Evolutionary conservation across 1,140 invertebrate genomes (phyloP).

Genomic region (Schlechtendalia chinensis): DNA sequence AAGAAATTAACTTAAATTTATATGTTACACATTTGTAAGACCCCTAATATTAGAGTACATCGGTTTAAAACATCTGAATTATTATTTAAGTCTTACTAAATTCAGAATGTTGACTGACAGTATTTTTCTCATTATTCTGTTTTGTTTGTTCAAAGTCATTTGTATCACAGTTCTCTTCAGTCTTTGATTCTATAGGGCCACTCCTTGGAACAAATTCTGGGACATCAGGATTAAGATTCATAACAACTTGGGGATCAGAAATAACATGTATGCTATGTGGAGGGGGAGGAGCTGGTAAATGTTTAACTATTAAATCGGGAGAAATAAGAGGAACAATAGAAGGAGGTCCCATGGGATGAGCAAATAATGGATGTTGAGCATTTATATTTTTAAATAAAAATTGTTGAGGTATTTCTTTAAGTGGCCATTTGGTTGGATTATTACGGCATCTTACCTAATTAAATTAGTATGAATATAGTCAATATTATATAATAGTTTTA

Average conservation of each 20-base stretch:
- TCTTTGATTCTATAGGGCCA: slow-evolving; percentile 26
- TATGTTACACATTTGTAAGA: too few species aligned
- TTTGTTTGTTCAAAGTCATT: slow-evolving; percentile 51
- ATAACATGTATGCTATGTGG: slow-evolving; percentile 59
- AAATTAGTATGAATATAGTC: background rate
- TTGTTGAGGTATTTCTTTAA: slow-evolving; percentile 46
- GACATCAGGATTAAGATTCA: slow-evolving; percentile 78
- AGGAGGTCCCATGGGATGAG: slow-evolving; percentile 53
- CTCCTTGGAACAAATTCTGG: slow-evolving; percentile 74
- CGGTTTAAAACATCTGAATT: too few species aligned
- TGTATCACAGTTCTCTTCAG: slow-evolving; percentile 44
- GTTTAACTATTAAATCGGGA: slow-evolving; percentile 41
- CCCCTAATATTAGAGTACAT: too few species aligned
- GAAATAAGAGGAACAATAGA: slow-evolving; percentile 46
- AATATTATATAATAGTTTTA: background rate
- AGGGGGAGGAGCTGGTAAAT: slow-evolving; percentile 61
- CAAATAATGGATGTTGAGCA: slow-evolving; percentile 51
- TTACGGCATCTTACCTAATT: slow-evolving; percentile 72
- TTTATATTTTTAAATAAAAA: slow-evolving; percentile 48
- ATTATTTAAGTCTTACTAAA: slow-evolving; percentile 9
- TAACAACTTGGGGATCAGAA: slow-evolving; percentile 53
- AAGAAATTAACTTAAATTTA: too few species aligned
- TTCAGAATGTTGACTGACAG: background rate
- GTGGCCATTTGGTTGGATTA: slow-evolving; percentile 76
- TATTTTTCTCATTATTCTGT: slow-evolving; percentile 21